phyloP scores from a whole-genome alignment of 2,888 invertebrate genomes.

The Caenorhabditis afra region DNA sequence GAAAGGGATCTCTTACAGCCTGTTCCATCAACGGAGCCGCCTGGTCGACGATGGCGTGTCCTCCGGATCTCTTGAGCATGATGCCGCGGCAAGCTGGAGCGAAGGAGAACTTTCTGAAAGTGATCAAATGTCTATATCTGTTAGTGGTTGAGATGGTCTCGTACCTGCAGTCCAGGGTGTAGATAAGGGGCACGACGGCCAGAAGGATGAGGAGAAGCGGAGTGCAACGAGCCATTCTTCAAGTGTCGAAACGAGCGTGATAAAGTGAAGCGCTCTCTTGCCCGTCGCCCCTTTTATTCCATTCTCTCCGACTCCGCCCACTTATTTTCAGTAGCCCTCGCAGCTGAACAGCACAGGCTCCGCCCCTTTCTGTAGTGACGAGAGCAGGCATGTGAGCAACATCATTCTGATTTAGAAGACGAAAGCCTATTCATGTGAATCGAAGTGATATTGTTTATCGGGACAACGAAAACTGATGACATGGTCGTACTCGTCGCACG shows the following conservation, averaged over 20 bases:
- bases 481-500: constrained; percentile 7
- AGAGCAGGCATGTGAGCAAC: neutral
- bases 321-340: constrained; percentile 39
- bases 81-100: constrained; percentile 76
- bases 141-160: neutral
- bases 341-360: constrained; percentile 28
- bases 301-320: constrained; percentile 51
- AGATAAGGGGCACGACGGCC: constrained; percentile 58
- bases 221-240: constrained; percentile 58
- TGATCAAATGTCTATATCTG: neutral
- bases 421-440: constrained; percentile 29
- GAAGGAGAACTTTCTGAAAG: constrained; percentile 73
- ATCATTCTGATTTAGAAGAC: neutral
- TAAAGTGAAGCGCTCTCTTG: constrained; percentile 42
- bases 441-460: constrained; percentile 31
- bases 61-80: constrained; percentile 71
- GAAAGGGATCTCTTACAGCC: constrained; percentile 16
- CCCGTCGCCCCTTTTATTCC: constrained; percentile 44
- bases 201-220: constrained; percentile 58
- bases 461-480: constrained; percentile 1
- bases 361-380: constrained; percentile 32
- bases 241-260: constrained; percentile 51
- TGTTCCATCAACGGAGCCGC: constrained; percentile 18
- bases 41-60: constrained; percentile 35
- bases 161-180: constrained; percentile 66